A percentile compares a stretch with the other conserved stretches of the same genome.
Conservation (phyloP, 2,797 vertebrate genomes). For the Gastrophryne carolinensis region DNA sequence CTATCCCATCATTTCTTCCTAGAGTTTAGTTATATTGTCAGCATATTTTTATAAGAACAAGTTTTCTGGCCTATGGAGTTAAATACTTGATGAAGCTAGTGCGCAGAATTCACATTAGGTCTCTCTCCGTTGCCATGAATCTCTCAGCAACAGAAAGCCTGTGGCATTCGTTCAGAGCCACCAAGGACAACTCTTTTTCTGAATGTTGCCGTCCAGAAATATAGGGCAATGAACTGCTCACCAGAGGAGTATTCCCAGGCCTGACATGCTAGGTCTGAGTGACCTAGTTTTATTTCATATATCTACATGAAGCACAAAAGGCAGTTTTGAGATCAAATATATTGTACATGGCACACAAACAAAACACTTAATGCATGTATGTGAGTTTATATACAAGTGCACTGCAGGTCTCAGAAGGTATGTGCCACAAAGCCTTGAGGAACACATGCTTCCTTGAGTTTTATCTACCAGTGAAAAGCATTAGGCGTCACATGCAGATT, state of each 20-base stretch:
- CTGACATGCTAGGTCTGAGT: slow-evolving; percentile 44
- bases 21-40: too few relatives aligned
- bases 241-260: slow-evolving; percentile 61
- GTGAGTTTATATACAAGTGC: neutral
- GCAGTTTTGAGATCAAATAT: slow-evolving; percentile 10
- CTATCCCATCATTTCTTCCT: too few relatives aligned
- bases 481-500: neutral
- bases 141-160: slow-evolving; percentile 50
- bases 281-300: slow-evolving; percentile 57
- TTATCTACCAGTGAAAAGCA: neutral
- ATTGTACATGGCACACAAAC: neutral
- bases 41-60: neutral
- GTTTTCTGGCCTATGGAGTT: slow-evolving; percentile 1
- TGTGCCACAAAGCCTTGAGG: neutral
- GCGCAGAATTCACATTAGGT: neutral
- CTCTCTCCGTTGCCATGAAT: neutral
- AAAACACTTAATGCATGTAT: neutral
- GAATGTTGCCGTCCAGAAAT: slow-evolving; percentile 56
- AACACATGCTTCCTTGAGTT: neutral
- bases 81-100: slow-evolving; percentile 11
- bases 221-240: slow-evolving; percentile 50
- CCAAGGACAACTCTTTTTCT: slow-evolving; percentile 48
- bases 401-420: neutral
- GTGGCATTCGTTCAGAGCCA: slow-evolving; percentile 47
- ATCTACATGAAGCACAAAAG: slow-evolving; percentile 9